Evolutionary conservation across 2,888 invertebrate genomes (phyloP), one percentile per base, ranked within the genome.

Genomic region (Carterocephalus palaemon): DNA sequence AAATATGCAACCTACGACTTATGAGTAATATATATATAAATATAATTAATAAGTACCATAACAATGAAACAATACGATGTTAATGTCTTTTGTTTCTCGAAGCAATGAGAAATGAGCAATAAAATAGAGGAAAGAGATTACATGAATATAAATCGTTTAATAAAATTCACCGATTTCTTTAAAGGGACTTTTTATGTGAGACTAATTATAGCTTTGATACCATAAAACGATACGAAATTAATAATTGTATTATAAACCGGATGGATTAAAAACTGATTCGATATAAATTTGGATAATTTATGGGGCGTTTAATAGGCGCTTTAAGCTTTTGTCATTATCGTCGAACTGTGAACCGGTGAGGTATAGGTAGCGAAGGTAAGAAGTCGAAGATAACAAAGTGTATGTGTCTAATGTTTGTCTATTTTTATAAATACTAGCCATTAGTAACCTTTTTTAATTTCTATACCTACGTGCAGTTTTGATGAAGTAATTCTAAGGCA

Each of bases 211-310:
- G 71, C 73, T 78, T 73, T 79, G 76, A 77, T 81, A 16, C 28
- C 29, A 79, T 75, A 72, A 81, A 76, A 74, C 73, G 78, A 75
- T 75, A 68, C 66, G 62, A 70, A 78, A 79, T 82, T 83, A 82
- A 80, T 80, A n/a, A n/a, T n/a, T n/a, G n/a, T n/a, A 77, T 72
- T 67, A 67, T 66, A 69, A 67, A 66, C 64, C 68, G 70, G 72
- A 64, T 68, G 74, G 75, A 81, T 81, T 75, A 77, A 76, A 79
- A 67, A 72, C 70, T 74, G 73, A 72, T 76, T 73, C 72, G 71
- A 68, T 79, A 77, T 82, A 84, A 83, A 83, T 80, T 79, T 70
- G 48, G 58, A 64, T 77, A 64, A 85, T 84, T 84, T 84, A 85
- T 78, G 75, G 51, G 56, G 32, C 53, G 54, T 75, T 74, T 76